Conservation (phyloP, 2,113 vertebrate genomes). For the Brachypodius melanocephalos region DNA sequence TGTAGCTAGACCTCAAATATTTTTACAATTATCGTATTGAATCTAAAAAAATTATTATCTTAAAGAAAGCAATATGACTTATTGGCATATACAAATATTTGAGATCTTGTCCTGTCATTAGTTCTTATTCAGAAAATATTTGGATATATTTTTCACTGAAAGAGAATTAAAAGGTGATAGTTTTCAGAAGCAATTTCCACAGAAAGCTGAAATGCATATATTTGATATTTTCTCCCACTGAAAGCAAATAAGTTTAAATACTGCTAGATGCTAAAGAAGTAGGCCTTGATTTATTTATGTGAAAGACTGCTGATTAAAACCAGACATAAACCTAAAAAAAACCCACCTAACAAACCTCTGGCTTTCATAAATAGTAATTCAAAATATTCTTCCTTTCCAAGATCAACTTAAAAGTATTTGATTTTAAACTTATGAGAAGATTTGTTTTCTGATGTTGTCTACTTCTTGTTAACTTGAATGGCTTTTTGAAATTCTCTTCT, state of each 20-base stretch:
- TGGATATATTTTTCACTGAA: background rate
- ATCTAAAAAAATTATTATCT: background rate
- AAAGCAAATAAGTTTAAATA: background rate
- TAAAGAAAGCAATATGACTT: background rate
- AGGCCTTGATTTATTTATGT: background rate
- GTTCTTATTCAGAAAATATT: background rate
- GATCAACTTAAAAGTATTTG: background rate
- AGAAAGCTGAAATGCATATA: background rate
- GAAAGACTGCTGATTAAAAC: background rate
- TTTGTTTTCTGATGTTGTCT: background rate
- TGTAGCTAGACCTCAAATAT: background rate
- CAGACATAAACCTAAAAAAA: background rate
- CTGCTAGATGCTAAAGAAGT: background rate
- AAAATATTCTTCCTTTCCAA: background rate
- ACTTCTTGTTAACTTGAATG: background rate
- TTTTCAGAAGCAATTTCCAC: background rate
- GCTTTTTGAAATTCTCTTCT: background rate
- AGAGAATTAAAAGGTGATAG: background rate
- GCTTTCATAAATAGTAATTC: background rate
- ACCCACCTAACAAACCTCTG: background rate
- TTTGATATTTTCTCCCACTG: background rate
- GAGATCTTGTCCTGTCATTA: background rate
- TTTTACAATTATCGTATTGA: background rate
- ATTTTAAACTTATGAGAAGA: background rate
- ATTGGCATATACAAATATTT: background rate